A percentile compares a stretch with the other conserved stretches of the same genome.
Conservation (phyloP, 2,797 vertebrate genomes). For the Tamandua tetradactyla region DNA sequence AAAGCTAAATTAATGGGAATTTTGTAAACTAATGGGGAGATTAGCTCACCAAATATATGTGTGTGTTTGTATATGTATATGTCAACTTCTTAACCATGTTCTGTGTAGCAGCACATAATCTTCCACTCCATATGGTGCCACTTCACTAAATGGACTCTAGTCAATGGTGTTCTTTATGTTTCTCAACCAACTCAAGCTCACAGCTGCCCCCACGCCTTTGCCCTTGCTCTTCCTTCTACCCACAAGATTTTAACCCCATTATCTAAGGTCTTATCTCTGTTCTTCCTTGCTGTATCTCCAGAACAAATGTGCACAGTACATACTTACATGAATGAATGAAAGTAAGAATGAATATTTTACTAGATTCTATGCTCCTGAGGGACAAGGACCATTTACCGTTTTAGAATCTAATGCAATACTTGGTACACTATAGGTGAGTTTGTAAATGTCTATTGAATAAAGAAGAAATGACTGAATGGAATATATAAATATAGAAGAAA, state of each 20-base stretch:
- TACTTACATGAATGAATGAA: slow-evolving; percentile 14
- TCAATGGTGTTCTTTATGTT: neutral
- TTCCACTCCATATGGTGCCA: neutral
- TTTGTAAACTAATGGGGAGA: slow-evolving; percentile 11
- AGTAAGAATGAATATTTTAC: slow-evolving; percentile 33
- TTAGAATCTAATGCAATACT: slow-evolving; percentile 8
- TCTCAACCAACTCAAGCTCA: neutral
- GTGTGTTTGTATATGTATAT: neutral
- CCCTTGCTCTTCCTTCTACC: neutral
- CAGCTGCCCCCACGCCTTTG: neutral
- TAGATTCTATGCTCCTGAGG: neutral
- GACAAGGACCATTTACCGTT: slow-evolving; percentile 15
- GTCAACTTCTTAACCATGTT: neutral
- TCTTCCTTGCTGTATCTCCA: slow-evolving; percentile 1
- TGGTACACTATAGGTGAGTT: neutral
- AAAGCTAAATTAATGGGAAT: neutral
- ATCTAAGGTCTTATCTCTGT: neutral
- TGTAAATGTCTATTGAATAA: slow-evolving; percentile 40
- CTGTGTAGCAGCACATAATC: neutral
- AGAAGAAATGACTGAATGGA: neutral
- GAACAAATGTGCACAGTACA: neutral
- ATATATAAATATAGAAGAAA: neutral
- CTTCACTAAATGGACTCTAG: slow-evolving; percentile 18
- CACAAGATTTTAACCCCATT: slow-evolving; percentile 9
- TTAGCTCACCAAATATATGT: neutral